Base-by-base conservation (phyloP, 1,140 invertebrate genomes). In the Lordiphosa stackelbergi region DNA sequence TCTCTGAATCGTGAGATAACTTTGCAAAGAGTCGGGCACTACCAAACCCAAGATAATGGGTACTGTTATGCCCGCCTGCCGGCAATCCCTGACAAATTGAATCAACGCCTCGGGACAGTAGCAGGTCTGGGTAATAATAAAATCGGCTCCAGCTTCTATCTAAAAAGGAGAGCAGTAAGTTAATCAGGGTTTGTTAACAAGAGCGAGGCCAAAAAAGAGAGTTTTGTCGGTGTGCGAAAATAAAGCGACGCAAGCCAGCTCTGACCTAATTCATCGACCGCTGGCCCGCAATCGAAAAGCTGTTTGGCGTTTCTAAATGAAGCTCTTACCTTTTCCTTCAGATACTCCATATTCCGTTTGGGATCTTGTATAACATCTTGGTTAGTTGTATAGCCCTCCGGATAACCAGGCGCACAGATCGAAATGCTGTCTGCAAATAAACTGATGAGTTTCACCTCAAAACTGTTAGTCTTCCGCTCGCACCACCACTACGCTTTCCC, bases 91-190 rank as follows among this genome's bases (percentile, higher is more conserved):
- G 0, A 77, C 34, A 9, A 75, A 77, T 2, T 43, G 12, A 3
- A 77, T 52, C 8, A 77, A 56, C 4, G 1, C 11, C 9, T 60
- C 51, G 1, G 45, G 13, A 1, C n/a, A 28, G 16, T 68, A 77
- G 31, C 73, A 70, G 2, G 63, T 9, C 16, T 77, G 73, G 0
- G 73, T 77, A 4, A 77, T 46, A n/a, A 77, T 68, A 9, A 65
- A 71, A 31, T 68, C 48, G 0, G 54, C 73, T 0, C 72, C 73
- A 1, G 57, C 62, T 0, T 38, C 12, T 0, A 74, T 11, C 71
- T 74, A 11, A 1, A 5, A 5, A 6, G 1, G 22, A 24, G 22
- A 5, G 22, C 4, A 6, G 1, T 4, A 6, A 19, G n/a, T n/a
- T n/a, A 19, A 19, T 19, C 2, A 19, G 19, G 19, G 19, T 3